Evolutionary conservation across 1,140 invertebrate species (phyloP).

Genomic region (Acromyrmex charruanus): DNA sequence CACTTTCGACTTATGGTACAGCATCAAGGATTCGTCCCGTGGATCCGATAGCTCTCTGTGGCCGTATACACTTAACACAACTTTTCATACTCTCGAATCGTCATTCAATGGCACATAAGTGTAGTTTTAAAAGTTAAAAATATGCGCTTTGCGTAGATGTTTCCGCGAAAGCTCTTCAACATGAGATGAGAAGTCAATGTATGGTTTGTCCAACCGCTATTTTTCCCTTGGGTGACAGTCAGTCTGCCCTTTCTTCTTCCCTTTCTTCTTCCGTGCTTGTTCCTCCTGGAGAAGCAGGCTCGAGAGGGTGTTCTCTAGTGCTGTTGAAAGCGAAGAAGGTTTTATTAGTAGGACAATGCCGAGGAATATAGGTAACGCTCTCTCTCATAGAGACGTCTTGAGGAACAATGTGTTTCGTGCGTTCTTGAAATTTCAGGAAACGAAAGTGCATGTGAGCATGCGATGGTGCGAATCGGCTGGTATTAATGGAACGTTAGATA

Average conservation of each 20-base stretch:
- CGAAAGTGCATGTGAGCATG: constrained; percentile 52
- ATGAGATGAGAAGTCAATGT: neutral
- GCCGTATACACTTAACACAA: constrained; percentile 13
- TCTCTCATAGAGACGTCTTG: constrained; percentile 45
- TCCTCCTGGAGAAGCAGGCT: neutral
- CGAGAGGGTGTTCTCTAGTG: constrained; percentile 30
- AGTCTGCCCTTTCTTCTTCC: neutral
- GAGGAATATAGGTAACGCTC: constrained; percentile 34
- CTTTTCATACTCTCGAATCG: neutral
- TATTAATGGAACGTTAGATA: constrained; percentile 69
- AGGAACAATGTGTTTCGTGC: constrained; percentile 58
- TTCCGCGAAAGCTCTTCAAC: neutral
- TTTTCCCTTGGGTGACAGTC: constrained; percentile 19
- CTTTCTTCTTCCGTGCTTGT: constrained; percentile 15
- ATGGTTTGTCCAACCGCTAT: neutral
- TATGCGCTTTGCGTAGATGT: neutral
- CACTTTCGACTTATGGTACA: constrained; percentile 65
- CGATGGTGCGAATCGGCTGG: constrained; percentile 52
- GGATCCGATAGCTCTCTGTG: constrained; percentile 22
- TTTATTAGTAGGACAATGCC: constrained; percentile 51
- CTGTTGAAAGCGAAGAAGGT: constrained; percentile 46
- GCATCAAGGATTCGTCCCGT: constrained; percentile 54
- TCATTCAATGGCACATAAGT: neutral
- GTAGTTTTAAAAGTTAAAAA: neutral
- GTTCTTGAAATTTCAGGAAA: constrained; percentile 49